A percentile compares a stretch with the other conserved stretches of the same genome.
phyloP scores from a whole-genome alignment of 30 jellyfish, hydroid and myxozoan genomes.

The Hydra vulgaris region DNA sequence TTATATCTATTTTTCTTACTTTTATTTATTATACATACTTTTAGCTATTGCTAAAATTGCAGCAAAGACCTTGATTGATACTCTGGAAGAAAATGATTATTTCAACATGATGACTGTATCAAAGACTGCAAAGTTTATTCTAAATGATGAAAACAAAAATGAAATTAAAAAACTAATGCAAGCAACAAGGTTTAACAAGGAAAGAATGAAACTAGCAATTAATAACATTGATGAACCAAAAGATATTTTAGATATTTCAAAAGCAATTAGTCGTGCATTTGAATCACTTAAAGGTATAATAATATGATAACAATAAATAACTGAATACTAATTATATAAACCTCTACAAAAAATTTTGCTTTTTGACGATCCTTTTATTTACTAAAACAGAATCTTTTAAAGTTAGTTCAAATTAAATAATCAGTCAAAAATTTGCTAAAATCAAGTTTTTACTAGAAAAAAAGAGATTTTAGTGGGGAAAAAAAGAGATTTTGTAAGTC shows the following conservation, averaged over 20 bases:
- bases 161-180: constrained; percentile 35
- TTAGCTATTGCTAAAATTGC: constrained; percentile 76
- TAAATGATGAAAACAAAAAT: constrained; percentile 1
- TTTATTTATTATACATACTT: too few relatives aligned
- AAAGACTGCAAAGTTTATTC: constrained; percentile 12
- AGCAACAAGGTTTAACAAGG: constrained; percentile 78
- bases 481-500: too few relatives aligned
- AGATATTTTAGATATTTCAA: constrained; percentile 36
- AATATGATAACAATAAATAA: too few relatives aligned
- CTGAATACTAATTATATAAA: too few relatives aligned
- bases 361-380: too few relatives aligned
- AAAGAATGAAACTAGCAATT: constrained; percentile 22
- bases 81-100: constrained; percentile 79
- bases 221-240: constrained; percentile 27
- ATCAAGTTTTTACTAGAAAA: too few relatives aligned
- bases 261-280: constrained; percentile 51
- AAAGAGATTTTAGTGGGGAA: too few relatives aligned
- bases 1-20: too few relatives aligned
- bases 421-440: too few relatives aligned
- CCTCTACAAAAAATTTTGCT: too few relatives aligned
- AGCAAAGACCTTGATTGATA: constrained; percentile 57
- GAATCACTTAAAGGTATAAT: constrained; percentile 15
- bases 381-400: too few relatives aligned
- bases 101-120: constrained; percentile 61
- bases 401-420: too few relatives aligned